Evolutionary conservation across 1,140 invertebrate genomes (phyloP).

Genomic region (Myzus persicae): DNA sequence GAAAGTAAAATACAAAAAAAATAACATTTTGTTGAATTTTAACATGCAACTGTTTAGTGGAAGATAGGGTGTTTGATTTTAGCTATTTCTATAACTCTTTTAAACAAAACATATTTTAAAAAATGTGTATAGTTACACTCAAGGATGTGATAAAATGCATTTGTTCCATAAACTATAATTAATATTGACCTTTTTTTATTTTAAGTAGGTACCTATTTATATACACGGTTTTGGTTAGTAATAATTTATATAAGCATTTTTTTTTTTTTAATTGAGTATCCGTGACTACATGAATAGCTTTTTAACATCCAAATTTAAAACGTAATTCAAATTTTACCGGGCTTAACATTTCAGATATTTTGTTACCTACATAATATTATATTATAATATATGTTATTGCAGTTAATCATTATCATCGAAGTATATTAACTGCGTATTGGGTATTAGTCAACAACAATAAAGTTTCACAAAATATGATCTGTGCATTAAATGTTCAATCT

Average conservation of each 20-base stretch:
- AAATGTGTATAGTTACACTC: too few species aligned
- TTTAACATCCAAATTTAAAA: neutral
- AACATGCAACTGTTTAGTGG: too few species aligned
- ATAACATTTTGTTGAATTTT: too few species aligned
- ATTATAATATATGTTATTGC: neutral
- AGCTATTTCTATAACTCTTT: too few species aligned
- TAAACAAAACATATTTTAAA: too few species aligned
- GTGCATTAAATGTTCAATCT: neutral
- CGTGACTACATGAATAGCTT: neutral
- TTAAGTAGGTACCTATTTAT: neutral
- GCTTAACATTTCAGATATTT: neutral
- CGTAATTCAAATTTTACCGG: neutral
- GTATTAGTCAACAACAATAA: neutral
- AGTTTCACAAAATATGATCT: neutral
- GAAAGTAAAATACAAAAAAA: too few species aligned
- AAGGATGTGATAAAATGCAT: too few species aligned
- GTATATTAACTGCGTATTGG: neutral
- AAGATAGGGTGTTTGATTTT: too few species aligned
- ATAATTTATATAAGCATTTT: neutral
- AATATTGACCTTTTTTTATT: neutral
- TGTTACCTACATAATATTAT: neutral
- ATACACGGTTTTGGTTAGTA: neutral
- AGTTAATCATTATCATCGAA: neutral
- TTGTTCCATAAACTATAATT: too few species aligned
- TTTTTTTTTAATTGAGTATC: neutral